Conservation (phyloP, 2,888 invertebrate species). For the Diaprepes abbreviatus region DNA sequence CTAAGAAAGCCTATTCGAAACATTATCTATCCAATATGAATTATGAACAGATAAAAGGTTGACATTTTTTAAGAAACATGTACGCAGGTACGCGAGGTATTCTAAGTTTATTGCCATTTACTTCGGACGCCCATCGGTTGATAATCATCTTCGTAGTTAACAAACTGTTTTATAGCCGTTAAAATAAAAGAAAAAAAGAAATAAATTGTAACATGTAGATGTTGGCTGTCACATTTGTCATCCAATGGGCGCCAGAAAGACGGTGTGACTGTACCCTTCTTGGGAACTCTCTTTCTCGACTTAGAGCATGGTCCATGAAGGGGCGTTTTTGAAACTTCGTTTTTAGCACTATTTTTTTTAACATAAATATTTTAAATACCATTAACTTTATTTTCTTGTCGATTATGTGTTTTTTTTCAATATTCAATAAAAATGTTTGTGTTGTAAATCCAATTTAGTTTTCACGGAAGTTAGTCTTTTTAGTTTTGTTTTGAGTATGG, state of each 20-base stretch:
- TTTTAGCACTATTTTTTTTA: too few relatives aligned
- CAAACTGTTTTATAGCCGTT: slow-evolving; percentile 60
- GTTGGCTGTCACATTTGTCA: slow-evolving; percentile 58
- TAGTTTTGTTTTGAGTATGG: too few relatives aligned
- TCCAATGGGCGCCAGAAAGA: slow-evolving; percentile 55
- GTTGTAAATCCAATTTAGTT: too few relatives aligned
- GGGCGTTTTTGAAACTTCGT: background rate
- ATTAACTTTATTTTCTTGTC: too few relatives aligned
- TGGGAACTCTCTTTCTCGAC: slow-evolving; percentile 11
- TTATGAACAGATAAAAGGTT: slow-evolving; percentile 53
- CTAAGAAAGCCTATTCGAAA: slow-evolving; percentile 6
- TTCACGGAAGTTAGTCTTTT: too few relatives aligned
- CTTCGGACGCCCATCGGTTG: slow-evolving; percentile 49
- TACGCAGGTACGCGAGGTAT: slow-evolving; percentile 41
- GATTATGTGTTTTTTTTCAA: too few relatives aligned
- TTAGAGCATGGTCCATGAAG: background rate
- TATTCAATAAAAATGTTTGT: too few relatives aligned
- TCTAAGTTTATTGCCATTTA: slow-evolving; percentile 49
- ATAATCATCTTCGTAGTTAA: slow-evolving; percentile 58
- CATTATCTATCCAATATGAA: slow-evolving; percentile 40
- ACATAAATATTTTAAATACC: too few relatives aligned
- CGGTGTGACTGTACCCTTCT: slow-evolving; percentile 33
- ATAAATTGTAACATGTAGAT: slow-evolving; percentile 58
- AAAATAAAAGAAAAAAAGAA: slow-evolving; percentile 57
- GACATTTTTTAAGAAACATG: slow-evolving; percentile 54